A percentile compares a stretch with the other conserved stretches of the same genome.
Evolutionary conservation across 2,797 vertebrate species (phyloP).

Genomic region (Sebastes matsubarae): DNA sequence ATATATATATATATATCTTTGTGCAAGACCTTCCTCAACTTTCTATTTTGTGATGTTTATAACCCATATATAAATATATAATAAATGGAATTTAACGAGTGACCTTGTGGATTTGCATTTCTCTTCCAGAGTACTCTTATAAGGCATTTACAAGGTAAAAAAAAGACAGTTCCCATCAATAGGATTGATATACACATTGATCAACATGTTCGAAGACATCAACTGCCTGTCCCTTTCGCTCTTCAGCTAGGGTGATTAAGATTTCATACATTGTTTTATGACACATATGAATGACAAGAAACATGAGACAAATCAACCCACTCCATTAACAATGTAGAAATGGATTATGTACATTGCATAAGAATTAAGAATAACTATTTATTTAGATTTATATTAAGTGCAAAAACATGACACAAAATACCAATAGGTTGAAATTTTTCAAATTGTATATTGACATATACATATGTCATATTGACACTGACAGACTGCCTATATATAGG

Average conservation of each 20-base stretch:
- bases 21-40: constrained; percentile 57
- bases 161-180: neutral
- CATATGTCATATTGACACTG: too few relatives aligned
- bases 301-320: accelerated
- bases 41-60: constrained; percentile 86
- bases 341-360: neutral
- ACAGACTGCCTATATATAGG: too few relatives aligned
- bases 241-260: neutral
- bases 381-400: neutral
- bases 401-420: neutral
- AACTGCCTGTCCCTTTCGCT: neutral
- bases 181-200: neutral
- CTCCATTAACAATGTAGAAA: neutral
- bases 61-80: constrained; percentile 78
- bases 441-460: neutral
- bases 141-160: neutral
- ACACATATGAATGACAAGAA: neutral
- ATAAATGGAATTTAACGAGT: constrained; percentile 80
- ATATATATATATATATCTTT: constrained; percentile 10
- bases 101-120: constrained; percentile 44
- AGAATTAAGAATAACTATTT: neutral
- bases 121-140: neutral
- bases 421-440: neutral
- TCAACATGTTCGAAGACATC: neutral
- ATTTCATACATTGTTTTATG: neutral